phyloP scores from a whole-genome alignment of 2,888 invertebrate genomes.

The Nemotelus nigrinus region DNA sequence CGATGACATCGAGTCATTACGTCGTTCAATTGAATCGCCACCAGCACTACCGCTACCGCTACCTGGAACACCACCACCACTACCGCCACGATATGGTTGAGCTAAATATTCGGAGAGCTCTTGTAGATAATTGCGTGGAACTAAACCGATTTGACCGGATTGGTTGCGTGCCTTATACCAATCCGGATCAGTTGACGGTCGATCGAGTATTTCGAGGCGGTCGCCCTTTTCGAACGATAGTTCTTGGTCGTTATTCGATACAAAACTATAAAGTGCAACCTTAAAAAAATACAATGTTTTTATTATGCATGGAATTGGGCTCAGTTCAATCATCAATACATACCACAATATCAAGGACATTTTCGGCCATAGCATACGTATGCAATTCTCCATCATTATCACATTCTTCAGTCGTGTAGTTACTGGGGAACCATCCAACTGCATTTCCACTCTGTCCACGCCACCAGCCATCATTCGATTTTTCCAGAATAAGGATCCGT shows the following conservation, averaged over 20 bases:
- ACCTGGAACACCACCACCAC: slow-evolving; percentile 65
- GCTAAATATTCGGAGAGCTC: slow-evolving; percentile 90
- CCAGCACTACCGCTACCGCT: slow-evolving; percentile 58
- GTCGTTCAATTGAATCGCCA: slow-evolving; percentile 68
- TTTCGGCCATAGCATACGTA: slow-evolving; percentile 94
- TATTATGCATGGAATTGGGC: not conserved
- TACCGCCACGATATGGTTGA: slow-evolving; percentile 75
- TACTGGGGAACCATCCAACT: slow-evolving; percentile 94
- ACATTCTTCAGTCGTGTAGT: slow-evolving; percentile 94
- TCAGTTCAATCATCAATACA: slow-evolving; percentile 53
- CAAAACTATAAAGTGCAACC: slow-evolving; percentile 93
- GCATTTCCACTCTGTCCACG: slow-evolving; percentile 80
- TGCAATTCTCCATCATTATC: slow-evolving; percentile 88
- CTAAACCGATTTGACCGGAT: slow-evolving; percentile 91
- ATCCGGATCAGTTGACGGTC: slow-evolving; percentile 97
- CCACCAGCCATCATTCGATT: slow-evolving; percentile 99
- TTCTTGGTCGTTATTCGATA: slow-evolving; percentile 94
- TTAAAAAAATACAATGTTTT: slow-evolving; percentile 54
- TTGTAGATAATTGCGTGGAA: slow-evolving; percentile 94
- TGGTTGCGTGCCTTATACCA: slow-evolving; percentile 96
- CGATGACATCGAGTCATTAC: slow-evolving; percentile 62
- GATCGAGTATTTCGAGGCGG: slow-evolving; percentile 93
- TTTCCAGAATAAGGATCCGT: slow-evolving; percentile 93
- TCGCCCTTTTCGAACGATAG: slow-evolving; percentile 97
- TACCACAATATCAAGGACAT: slow-evolving; percentile 93